phyloP scores from a whole-genome alignment of 2,888 invertebrate species.

The Seira musarum region DNA sequence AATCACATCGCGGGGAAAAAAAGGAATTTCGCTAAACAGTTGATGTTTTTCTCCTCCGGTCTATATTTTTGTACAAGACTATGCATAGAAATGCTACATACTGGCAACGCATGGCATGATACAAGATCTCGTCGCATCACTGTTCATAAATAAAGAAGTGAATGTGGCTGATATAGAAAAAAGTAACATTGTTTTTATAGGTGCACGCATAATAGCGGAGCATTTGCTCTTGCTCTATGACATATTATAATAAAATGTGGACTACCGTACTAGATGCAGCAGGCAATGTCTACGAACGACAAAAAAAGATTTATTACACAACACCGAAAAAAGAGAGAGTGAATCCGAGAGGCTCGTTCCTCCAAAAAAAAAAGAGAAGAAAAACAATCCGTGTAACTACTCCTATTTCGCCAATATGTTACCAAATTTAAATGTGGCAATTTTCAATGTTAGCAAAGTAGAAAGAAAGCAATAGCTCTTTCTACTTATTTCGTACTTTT shows the following conservation, averaged over 20 bases:
- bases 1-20: constrained; percentile 2
- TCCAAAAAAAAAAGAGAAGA: constrained; percentile 8
- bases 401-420: constrained; percentile 18
- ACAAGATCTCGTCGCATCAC: constrained; percentile 13
- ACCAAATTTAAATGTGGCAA: constrained; percentile 39
- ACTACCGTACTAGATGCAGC: too few species aligned
- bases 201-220: not conserved
- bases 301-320: constrained; percentile 48
- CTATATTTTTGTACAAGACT: too few species aligned
- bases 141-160: constrained; percentile 17
- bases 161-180: not conserved
- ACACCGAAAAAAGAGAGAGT: constrained; percentile 37
- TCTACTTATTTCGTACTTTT: constrained; percentile 6
- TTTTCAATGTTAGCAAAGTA: not conserved
- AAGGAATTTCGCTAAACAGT: not conserved
- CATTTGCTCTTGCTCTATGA: constrained; percentile 26
- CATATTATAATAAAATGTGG: constrained; percentile 52
- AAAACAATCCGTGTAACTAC: constrained; percentile 16
- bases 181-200: constrained; percentile 15
- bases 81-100: not conserved
- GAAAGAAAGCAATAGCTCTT: constrained; percentile 11
- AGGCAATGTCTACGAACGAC: constrained; percentile 40
- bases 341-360: constrained; percentile 28
- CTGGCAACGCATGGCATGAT: constrained; percentile 5
- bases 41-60: not conserved